A percentile compares a stretch with the other conserved stretches of the same genome.
Conservation (phyloP, 2,113 vertebrate species). For the Sarotherodon lohbergeri region DNA sequence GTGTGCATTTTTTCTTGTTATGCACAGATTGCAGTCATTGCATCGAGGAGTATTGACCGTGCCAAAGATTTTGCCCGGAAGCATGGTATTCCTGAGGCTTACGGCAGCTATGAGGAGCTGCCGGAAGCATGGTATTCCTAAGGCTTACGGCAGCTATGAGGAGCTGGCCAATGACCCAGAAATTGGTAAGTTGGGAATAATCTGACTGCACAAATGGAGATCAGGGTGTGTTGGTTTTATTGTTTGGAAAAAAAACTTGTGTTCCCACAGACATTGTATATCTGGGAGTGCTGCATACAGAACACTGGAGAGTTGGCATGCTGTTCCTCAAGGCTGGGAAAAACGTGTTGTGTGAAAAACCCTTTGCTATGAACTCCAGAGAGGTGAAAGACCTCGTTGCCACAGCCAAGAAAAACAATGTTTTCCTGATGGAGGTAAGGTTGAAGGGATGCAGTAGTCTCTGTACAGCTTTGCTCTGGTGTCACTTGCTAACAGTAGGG, state of each 20-base stretch:
- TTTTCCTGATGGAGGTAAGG: slow-evolving; percentile 67
- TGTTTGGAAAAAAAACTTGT: background rate
- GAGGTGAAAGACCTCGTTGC: slow-evolving; percentile 70
- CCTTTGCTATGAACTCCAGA: slow-evolving; percentile 73
- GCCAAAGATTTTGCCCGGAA: slow-evolving; percentile 69
- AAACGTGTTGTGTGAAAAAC: slow-evolving; percentile 71
- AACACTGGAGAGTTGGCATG: slow-evolving; percentile 56
- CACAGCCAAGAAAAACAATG: slow-evolving; percentile 46
- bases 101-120: slow-evolving; percentile 74
- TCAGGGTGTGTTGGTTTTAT: background rate
- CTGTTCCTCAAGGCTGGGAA: slow-evolving; percentile 72
- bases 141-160: slow-evolving; percentile 72
- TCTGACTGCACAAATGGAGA: background rate
- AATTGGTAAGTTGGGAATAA: slow-evolving; percentile 58
- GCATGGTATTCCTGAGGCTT: slow-evolving; percentile 66
- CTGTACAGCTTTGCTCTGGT: background rate
- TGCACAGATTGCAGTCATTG: slow-evolving; percentile 70
- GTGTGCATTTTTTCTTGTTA: background rate
- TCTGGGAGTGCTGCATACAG: slow-evolving; percentile 58
- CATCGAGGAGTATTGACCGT: slow-evolving; percentile 61
- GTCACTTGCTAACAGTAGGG: background rate
- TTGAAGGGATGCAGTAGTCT: background rate
- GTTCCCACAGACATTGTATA: slow-evolving; percentile 60
- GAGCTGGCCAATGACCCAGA: slow-evolving; percentile 69
- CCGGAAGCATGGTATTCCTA: slow-evolving; percentile 61